Base-by-base conservation (phyloP, 2,797 vertebrate species). In the Parauchenoglanis ngamensis region DNA sequence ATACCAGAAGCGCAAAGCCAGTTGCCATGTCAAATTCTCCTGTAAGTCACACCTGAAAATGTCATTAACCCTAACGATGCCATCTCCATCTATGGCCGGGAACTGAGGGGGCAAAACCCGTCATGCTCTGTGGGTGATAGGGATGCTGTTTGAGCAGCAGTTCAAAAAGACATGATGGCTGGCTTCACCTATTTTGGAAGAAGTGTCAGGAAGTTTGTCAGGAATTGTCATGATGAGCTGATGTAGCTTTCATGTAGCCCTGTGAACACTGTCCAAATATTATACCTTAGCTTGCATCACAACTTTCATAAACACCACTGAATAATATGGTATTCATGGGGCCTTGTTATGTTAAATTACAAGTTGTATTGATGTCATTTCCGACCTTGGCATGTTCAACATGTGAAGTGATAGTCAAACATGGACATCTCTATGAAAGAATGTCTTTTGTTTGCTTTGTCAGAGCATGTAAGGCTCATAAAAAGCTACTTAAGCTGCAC, bases 41-140 rank as follows among this genome's bases (percentile, higher is more conserved):
- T 46, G 40, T 65, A 81, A 65, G 25, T 81, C 59, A 81, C 40
- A 63, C 79, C 40, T 46, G 79, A 65, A 46, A 81, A 81, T 81
- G 59, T 19, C 79, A 65, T 65, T 65, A 63, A 81, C 59, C 59
- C 40, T 63, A 13, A 63, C 59, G 44, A n/a, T 49, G 59, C 59
- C 40, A 81, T 23, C 19, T 81, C 52, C 28, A 76, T 44, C 52
- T n/a, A 21, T 35, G n/a, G 75, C 75, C 7, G 15, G 28, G 17
- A 77, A 77, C 52, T n/a, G 31, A 56, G n/a, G 23, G 10, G 12
- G 4, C 23, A 25, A 56, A 77, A 56, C 17, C 21, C 49, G 15
- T 25, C 7, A 15, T 77, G 76, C 76, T 57, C 28, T 57, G 28
- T 79, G n/a, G 15, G n/a, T 54, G 75, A 25, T 15, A 54, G 75